Evolutionary conservation across 2,888 invertebrate genomes (phyloP).

Genomic region (Tridacna crocea): DNA sequence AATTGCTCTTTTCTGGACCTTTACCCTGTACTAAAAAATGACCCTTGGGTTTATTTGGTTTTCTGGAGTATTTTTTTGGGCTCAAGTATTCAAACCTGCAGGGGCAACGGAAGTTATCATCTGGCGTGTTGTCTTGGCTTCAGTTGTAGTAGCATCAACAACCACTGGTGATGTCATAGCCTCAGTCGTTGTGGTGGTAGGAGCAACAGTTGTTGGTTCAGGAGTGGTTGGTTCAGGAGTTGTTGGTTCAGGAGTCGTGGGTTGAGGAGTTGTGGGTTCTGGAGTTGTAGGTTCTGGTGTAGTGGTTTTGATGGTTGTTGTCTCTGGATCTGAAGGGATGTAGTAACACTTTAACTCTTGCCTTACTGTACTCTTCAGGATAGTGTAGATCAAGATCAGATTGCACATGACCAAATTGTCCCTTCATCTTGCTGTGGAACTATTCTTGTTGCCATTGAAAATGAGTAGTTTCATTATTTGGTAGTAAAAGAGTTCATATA

Average conservation of each 20-base stretch:
- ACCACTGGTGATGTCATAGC: conserved; percentile 8
- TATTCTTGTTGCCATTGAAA: no score
- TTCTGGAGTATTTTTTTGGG: no score
- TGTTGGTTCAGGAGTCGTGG: conserved; percentile 6
- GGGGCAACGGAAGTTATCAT: conserved; percentile 14
- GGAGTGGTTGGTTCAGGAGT: not conserved
- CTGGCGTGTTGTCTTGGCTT: conserved; percentile 12
- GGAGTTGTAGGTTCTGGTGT: conserved; percentile 13
- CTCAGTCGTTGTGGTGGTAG: conserved; percentile 18
- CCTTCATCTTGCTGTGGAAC: no score
- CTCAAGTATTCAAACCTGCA: not conserved
- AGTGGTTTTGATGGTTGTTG: conserved; percentile 19
- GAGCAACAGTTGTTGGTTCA: not conserved
- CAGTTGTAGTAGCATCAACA: conserved; percentile 12
- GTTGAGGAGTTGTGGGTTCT: not conserved
- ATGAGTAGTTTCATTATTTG: no score
- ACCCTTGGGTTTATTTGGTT: no score
- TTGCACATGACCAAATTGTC: no score
- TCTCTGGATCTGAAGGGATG: conserved; percentile 16
- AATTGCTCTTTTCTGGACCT: no score
- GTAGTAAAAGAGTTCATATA: no score
- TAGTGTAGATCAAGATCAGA: no score
- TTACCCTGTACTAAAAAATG: no score
- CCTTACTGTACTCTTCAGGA: no score
- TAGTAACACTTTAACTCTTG: no score